Evolutionary conservation across 2,797 vertebrate genomes (phyloP).

Genomic region (Erpetoichthys calabaricus): DNA sequence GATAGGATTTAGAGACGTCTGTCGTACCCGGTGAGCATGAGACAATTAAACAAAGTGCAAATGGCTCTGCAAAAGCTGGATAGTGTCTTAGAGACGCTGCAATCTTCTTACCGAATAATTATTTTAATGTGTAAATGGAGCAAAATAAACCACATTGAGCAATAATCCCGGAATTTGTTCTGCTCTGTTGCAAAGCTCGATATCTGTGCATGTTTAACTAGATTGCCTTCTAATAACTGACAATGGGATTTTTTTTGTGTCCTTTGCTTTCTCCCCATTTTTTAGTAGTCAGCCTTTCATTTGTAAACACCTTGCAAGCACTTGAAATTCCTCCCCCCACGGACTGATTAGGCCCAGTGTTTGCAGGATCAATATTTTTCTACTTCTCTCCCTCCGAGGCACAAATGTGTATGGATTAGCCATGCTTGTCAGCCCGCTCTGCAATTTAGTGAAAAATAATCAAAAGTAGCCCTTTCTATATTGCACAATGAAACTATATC

Average conservation of each 20-base stretch:
- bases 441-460: not conserved
- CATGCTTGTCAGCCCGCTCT: slow-evolving; percentile 4
- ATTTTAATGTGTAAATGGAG: not conserved
- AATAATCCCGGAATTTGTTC: not conserved
- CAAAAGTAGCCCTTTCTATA: not conserved
- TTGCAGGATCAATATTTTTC: slow-evolving; percentile 8
- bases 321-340: not conserved
- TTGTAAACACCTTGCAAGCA: slow-evolving; percentile 1
- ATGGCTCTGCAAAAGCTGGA: not conserved
- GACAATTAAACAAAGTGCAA: not conserved
- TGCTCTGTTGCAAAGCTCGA: not conserved
- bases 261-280: not conserved
- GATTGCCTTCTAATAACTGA: slow-evolving; percentile 1
- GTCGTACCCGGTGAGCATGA: too few species aligned
- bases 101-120: not conserved
- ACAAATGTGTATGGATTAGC: slow-evolving; percentile 4
- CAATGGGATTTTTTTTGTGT: slow-evolving; percentile 1
- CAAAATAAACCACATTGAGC: slow-evolving; percentile 1
- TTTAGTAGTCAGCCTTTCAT: not conserved
- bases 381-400: slow-evolving; percentile 4
- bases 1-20: too few species aligned
- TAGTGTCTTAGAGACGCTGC: not conserved
- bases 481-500: not conserved
- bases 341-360: slow-evolving; percentile 6
- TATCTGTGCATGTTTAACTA: slow-evolving; percentile 3